Evolutionary conservation across 2,113 vertebrate genomes (phyloP), one percentile per base, ranked within the genome.

Genomic region (Poeciliopsis retropinna): DNA sequence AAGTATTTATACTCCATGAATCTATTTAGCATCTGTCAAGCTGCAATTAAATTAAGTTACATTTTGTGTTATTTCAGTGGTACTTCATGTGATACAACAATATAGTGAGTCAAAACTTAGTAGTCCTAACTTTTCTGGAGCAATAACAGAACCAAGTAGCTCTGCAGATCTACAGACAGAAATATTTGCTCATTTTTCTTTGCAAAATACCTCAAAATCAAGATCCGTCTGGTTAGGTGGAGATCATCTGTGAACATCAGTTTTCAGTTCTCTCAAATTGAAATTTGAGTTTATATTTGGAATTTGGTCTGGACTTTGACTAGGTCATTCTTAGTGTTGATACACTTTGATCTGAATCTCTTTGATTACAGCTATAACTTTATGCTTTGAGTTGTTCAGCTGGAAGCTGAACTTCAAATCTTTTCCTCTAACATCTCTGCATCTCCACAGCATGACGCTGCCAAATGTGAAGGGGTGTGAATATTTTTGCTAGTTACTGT

Each of bases 11-110:
- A 11, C 51, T 3, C 25, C 25, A 57, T 57, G 51, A 57, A 57
- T 2, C 8, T 25, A 10, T n/a, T 17, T 11, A 5, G n/a, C 2
- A 57, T 57, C 0, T n/a, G 7, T n/a, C 51, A n/a, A 2, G 2
- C 11, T 57, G 5, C 22, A 57, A 47, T 17, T 17, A 44, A 44
- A 44, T 14, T 11, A 37, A 37, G 34, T 37, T 37, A 37, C 34
- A 44, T 44, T 44, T 44, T 5, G 15, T 15, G 12, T 12, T 44
- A 44, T 44, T 44, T 44, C 5, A 17, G 17, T 47, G 44, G 44
- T 5, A 47, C 19, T 47, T 47, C 17, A 47, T 44, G 51, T 6
- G 51, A 54, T 8, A 25, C 2, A 54, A 54, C 22, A 25, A 54
- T 22, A 54, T 8, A 22, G 7, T 54, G 51, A 54, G 51, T 54